Base-by-base conservation (phyloP, 1,140 invertebrate species). In the Octopus sinensis region DNA sequence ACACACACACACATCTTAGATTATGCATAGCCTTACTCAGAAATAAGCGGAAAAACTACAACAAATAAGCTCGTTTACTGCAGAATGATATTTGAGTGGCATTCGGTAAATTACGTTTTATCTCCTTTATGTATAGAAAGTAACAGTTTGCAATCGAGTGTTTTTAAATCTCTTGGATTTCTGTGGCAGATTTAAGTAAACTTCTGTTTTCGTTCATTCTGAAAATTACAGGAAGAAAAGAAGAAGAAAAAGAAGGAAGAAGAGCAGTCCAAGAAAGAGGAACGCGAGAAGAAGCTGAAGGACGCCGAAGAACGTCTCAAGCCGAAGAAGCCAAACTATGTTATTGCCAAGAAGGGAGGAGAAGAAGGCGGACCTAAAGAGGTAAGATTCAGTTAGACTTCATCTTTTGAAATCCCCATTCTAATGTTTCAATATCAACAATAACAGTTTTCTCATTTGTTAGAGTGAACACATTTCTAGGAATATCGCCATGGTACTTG, bases 301-400 rank as follows among this genome's bases (percentile, higher is more conserved):
- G 86, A 88, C 78, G 84, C 85, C 5, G 86, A 86, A 81, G 86
- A 86, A 30, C 77, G 84, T 52, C 80, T 86, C 30, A 83, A 81
- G 52, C 81, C 84, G 17, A 87, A 85, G 76, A 85, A 83, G 76
- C 86, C 85, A 51, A 88, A 88, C 84, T 88, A 86, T 83, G 86
- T 86, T 77, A 88, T 88, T 54, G 86, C 86, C 76, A 88, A 88
- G 80, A 83, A 83, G 53, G 83, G 83, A 23, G 87, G 85, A 73
- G 82, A 80, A n/a, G 83, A 84, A 30, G 79, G 83, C 54, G 83
- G 79, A 4, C 51, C 56, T 5, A 84, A 71, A 81, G 80, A 80
- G 43, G 68, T 73, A 73, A 73, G 68, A 43, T 43, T 43, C 30
- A 43, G 30, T 43, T 43, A 43, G 3, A 43, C 30, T 43, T 43